A percentile compares a stretch with the other conserved stretches of the same genome.
Conservation (phyloP, 53 echinoderm and acorn worm species). For the Stichopus horrens region DNA sequence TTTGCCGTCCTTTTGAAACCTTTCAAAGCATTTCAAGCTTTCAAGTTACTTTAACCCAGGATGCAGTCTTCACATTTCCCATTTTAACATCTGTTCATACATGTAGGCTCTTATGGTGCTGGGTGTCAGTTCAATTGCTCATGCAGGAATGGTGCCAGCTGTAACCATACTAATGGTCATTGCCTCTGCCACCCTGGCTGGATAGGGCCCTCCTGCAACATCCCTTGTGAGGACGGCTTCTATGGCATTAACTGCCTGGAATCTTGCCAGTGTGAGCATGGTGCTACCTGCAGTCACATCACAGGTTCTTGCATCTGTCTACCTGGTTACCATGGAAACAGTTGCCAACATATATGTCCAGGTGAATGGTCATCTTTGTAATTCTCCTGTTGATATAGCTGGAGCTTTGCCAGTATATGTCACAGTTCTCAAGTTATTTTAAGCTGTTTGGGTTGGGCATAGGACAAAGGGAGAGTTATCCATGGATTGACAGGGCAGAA, state of each 20-base stretch:
- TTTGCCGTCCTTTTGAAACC: no score
- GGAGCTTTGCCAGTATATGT: not conserved
- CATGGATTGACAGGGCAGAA: no score
- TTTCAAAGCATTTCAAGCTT: no score
- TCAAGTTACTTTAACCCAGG: no score
- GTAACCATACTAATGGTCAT: constrained; percentile 51
- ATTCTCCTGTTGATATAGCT: not conserved
- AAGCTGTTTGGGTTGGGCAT: no score
- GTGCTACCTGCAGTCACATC: constrained; percentile 57
- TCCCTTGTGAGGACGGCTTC: constrained; percentile 57
- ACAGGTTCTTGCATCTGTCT: constrained; percentile 71
- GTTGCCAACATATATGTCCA: constrained; percentile 54
- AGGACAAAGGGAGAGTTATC: no score
- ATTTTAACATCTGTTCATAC: not conserved
- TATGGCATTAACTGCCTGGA: constrained; percentile 60
- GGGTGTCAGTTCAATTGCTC: constrained; percentile 54
- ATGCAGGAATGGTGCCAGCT: constrained; percentile 59
- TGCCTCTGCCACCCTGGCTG: constrained; percentile 75
- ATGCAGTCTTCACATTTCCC: no score
- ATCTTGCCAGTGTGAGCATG: constrained; percentile 70
- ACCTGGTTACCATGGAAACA: constrained; percentile 62
- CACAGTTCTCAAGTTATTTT: no score
- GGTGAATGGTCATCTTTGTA: constrained; percentile 16
- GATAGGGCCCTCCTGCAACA: constrained; percentile 59
- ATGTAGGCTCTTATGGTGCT: constrained; percentile 54